A percentile compares a stretch with the other conserved stretches of the same genome.
These are phyloP conservation scores for Ligdia adustata DNA, from an alignment of 2,888 invertebrate species.

Conservation along the genomic window DNA sequence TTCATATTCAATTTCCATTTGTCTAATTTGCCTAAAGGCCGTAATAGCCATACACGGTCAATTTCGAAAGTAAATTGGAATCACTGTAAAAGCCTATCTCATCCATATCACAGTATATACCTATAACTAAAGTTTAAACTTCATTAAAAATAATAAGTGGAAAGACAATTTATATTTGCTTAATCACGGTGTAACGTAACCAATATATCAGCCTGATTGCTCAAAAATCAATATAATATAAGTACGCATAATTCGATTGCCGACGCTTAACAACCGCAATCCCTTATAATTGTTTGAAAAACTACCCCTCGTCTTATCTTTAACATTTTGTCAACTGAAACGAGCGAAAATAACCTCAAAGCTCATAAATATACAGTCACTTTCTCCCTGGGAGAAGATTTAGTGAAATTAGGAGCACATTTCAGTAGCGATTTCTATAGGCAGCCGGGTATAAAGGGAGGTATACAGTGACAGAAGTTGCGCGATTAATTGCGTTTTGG, in stretches of 20 bases:
- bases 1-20: background rate
- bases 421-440: constrained; percentile 25
- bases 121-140: no score
- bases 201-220: no score
- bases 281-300: constrained; percentile 73
- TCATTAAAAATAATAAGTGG: no score
- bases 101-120: no score
- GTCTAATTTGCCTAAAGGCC: background rate
- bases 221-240: constrained; percentile 52
- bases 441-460: constrained; percentile 31
- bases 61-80: no score
- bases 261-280: constrained; percentile 65
- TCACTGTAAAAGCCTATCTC: no score
- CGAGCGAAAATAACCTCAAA: background rate
- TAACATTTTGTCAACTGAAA: constrained; percentile 16
- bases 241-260: constrained; percentile 63
- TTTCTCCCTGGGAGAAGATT: constrained; percentile 1
- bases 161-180: no score
- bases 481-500: constrained; percentile 74
- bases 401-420: constrained; percentile 30
- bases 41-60: no score
- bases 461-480: constrained; percentile 68
- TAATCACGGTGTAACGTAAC: no score
- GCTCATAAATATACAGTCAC: background rate
- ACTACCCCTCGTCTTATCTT: constrained; percentile 61